These are phyloP conservation scores for Catajapyx aquilonaris DNA, from an alignment of 1,140 invertebrate species.

Conservation along the genomic window DNA sequence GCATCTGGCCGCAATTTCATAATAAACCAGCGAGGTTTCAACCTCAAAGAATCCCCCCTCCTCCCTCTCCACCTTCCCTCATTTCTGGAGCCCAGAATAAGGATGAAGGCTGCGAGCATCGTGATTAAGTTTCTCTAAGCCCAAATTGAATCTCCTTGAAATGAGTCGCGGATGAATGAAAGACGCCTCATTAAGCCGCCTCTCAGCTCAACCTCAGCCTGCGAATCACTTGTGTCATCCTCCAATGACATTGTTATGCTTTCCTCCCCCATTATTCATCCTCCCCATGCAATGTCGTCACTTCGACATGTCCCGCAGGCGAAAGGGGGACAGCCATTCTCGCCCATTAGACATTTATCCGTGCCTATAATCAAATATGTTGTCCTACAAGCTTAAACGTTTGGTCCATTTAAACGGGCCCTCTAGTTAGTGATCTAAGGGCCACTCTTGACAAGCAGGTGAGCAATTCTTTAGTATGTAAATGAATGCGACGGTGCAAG, in stretches of 20 bases:
- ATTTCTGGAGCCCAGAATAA: background rate
- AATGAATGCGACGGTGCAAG: too few species aligned
- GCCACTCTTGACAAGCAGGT: too few species aligned
- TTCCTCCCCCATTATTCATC: conserved; percentile 1
- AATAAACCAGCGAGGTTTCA: background rate
- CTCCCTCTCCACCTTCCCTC: background rate
- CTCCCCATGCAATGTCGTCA: too few species aligned
- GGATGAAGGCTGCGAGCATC: background rate
- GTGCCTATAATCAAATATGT: too few species aligned
- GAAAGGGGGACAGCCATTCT: too few species aligned
- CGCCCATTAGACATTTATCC: too few species aligned
- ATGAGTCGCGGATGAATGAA: too few species aligned
- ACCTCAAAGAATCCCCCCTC: background rate
- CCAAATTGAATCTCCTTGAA: conserved; percentile 1
- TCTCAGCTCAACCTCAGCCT: background rate
- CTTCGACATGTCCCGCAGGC: too few species aligned
- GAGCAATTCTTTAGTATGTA: too few species aligned
- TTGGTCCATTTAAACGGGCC: too few species aligned
- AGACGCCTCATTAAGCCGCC: background rate
- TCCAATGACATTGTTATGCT: conserved; percentile 2
- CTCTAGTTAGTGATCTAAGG: too few species aligned
- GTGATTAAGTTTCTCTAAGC: background rate
- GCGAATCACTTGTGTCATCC: background rate
- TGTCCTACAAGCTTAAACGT: too few species aligned
- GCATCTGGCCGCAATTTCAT: background rate